These are phyloP conservation scores for Cottus gobio DNA, from an alignment of 2,113 vertebrate genomes.

Conservation along the genomic window DNA sequence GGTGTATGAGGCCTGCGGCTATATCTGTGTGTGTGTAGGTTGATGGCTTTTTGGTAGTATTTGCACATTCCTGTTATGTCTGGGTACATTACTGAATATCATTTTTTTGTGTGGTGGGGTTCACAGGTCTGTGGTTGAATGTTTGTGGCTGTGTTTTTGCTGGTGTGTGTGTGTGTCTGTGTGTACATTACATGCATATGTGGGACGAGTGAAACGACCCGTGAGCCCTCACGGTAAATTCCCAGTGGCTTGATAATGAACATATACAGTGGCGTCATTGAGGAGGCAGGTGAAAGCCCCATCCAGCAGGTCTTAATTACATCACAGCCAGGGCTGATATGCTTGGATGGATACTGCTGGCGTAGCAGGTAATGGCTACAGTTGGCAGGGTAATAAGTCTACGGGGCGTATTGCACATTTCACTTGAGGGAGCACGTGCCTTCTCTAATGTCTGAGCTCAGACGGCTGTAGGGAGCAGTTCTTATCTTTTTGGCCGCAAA, in stretches of 20 bases:
- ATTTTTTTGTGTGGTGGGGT: conserved; percentile 44
- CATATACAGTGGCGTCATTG: conserved; percentile 25
- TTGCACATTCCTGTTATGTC: conserved; percentile 50
- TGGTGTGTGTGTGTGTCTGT: background rate
- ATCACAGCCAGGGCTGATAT: conserved; percentile 45
- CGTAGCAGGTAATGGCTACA: conserved; percentile 48
- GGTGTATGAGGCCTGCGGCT: conserved; percentile 48
- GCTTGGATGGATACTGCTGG: conserved; percentile 53
- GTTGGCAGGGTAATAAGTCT: conserved; percentile 23
- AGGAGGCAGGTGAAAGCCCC: conserved; percentile 54
- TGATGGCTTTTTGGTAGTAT: conserved; percentile 43
- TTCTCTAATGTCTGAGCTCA: background rate
- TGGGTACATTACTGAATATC: conserved; percentile 41
- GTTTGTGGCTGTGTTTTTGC: conserved; percentile 10
- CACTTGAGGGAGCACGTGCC: background rate
- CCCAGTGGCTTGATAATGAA: conserved; percentile 34
- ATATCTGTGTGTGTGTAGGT: conserved; percentile 39
- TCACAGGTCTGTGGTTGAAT: background rate
- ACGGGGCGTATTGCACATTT: conserved; percentile 15
- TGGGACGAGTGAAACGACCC: background rate
- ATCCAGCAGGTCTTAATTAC: conserved; percentile 59
- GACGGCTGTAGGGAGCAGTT: background rate
- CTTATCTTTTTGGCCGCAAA: background rate
- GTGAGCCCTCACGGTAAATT: background rate
- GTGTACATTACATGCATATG: conserved; percentile 11